Percentiles rank a stretch among this genome's conserved stretches.
Conservation (phyloP, 2,113 vertebrate species). For the Chionomys nivalis region DNA sequence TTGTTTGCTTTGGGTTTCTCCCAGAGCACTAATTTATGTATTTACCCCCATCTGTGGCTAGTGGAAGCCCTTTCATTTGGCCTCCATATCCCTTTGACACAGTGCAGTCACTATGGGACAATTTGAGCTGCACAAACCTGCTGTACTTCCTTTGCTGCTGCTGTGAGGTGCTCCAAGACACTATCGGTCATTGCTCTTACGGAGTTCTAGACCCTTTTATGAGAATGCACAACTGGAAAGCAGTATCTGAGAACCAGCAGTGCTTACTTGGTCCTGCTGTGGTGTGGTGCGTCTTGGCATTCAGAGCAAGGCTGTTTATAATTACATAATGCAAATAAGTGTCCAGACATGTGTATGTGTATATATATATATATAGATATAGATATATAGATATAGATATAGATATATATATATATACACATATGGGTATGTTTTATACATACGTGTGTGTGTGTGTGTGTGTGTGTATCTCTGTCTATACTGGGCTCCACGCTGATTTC, state of each 20-base stretch:
- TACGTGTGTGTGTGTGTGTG: too few species aligned
- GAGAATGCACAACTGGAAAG: slow-evolving; percentile 12
- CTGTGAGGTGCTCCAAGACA: background rate
- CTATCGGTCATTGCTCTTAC: background rate
- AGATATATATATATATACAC: too few species aligned
- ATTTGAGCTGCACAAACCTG: background rate
- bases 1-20: background rate
- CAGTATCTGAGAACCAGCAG: background rate
- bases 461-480: background rate
- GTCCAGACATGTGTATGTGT: background rate
- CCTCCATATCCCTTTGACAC: background rate
- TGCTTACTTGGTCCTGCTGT: background rate
- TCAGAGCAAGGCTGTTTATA: background rate
- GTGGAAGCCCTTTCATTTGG: background rate
- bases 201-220: background rate
- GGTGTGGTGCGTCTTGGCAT: background rate
- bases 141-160: background rate
- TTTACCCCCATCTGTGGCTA: background rate
- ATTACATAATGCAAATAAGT: background rate
- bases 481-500: background rate
- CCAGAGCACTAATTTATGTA: background rate
- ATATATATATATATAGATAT: too few species aligned
- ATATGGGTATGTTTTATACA: background rate
- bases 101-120: background rate
- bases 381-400: too few species aligned